Conservation (phyloP, 1,140 invertebrate species). For the Onthophagus taurus region DNA sequence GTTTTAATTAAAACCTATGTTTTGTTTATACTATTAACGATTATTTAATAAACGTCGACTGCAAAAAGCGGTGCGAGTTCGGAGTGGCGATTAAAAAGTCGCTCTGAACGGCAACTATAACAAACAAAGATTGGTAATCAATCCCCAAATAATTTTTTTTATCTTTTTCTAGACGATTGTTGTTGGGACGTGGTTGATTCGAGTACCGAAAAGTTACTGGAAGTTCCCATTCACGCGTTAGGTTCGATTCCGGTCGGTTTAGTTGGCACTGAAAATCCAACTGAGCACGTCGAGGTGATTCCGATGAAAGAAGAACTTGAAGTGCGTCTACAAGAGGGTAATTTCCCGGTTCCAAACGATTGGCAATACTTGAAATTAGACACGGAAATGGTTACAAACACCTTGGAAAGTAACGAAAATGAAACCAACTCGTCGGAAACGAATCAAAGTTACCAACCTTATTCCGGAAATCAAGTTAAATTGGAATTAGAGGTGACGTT, state of each 20-base stretch:
- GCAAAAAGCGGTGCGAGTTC: no score
- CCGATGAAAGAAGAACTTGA: constrained; percentile 45
- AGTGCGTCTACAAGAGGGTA: constrained; percentile 40
- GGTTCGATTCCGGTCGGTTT: constrained; percentile 30
- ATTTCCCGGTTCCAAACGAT: constrained; percentile 35
- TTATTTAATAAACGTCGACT: no score
- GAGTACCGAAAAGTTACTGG: constrained; percentile 39
- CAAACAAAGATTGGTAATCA: no score
- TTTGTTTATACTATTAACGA: no score
- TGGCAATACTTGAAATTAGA: constrained; percentile 38
- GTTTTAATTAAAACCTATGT: no score
- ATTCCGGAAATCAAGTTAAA: constrained; percentile 35
- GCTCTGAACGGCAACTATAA: no score
- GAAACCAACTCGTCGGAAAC: constrained; percentile 11
- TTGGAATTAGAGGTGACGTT: constrained; percentile 45
- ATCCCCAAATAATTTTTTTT: no score
- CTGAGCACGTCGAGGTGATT: constrained; percentile 39
- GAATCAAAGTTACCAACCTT: constrained; percentile 1
- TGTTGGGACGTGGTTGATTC: constrained; percentile 41
- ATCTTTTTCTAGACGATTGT: constrained; percentile 34
- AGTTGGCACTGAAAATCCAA: constrained; percentile 27
- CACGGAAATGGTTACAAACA: constrained; percentile 33
- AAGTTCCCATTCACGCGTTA: constrained; percentile 34
- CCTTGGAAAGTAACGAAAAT: constrained; percentile 23
- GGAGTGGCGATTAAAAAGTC: no score